A percentile compares a stretch with the other conserved stretches of the same genome.
phyloP scores from a whole-genome alignment of 2,113 vertebrate species.

The Vombatus ursinus region DNA sequence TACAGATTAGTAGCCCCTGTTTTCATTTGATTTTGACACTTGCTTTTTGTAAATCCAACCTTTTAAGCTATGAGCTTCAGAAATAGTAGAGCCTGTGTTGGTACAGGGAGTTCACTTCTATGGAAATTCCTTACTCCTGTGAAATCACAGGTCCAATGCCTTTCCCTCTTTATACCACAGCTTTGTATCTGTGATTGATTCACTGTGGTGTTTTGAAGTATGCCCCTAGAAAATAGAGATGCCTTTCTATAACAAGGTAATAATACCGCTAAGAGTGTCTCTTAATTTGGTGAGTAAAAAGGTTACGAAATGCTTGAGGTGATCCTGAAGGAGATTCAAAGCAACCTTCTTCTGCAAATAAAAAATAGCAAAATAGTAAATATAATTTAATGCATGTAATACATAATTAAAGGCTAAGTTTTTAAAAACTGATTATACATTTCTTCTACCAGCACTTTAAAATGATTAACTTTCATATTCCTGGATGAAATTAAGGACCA shows the following conservation, averaged over 20 bases:
- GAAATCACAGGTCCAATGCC: background rate
- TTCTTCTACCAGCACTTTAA: background rate
- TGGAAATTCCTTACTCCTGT: background rate
- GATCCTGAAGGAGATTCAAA: background rate
- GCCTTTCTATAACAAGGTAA: background rate
- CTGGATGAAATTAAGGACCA: background rate
- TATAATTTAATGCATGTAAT: background rate
- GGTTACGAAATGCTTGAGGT: background rate
- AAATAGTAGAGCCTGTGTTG: background rate
- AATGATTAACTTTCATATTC: background rate
- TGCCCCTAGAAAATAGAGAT: background rate
- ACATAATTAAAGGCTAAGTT: background rate
- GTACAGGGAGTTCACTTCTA: background rate
- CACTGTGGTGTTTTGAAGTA: background rate
- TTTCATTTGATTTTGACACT: background rate
- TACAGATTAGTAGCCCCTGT: background rate
- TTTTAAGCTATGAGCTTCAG: background rate
- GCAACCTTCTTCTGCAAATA: background rate
- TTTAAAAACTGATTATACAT: background rate
- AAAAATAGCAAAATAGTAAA: background rate
- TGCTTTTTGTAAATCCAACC: background rate
- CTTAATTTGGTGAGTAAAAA: background rate
- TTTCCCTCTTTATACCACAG: background rate
- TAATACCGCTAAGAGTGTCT: background rate
- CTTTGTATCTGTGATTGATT: background rate